Conservation (phyloP, 1,140 invertebrate genomes). For the Dendroctonus valens region DNA sequence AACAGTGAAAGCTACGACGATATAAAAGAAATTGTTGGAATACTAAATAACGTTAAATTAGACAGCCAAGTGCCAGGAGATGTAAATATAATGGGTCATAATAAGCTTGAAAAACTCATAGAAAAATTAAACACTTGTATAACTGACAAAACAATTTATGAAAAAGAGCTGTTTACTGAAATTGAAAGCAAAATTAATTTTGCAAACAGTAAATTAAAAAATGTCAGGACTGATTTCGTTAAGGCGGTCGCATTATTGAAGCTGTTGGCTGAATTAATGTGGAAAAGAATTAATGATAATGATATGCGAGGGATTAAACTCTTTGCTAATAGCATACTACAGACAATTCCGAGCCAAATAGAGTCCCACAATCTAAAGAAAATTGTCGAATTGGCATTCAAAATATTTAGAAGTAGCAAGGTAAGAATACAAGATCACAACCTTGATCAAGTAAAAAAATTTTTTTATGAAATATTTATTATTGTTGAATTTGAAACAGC, state of each 20-base stretch:
- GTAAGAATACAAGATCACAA: not conserved
- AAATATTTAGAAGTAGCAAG: not conserved
- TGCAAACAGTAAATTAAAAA: not conserved
- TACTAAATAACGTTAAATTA: not conserved
- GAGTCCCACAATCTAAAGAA: not conserved
- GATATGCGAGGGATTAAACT: slow-evolving; percentile 1
- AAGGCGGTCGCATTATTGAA: not conserved
- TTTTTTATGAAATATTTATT: not conserved
- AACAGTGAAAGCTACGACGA: not conserved
- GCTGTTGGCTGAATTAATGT: not conserved
- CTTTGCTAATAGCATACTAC: not conserved
- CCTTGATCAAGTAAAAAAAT: not conserved
- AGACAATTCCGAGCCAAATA: not conserved
- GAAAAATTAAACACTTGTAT: not conserved
- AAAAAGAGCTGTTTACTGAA: slow-evolving; percentile 2
- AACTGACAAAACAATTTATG: slow-evolving; percentile 9
- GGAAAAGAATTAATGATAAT: not conserved
- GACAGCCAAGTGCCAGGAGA: not conserved
- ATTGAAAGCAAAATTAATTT: not conserved
- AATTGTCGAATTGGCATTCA: not conserved
- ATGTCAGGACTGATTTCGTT: not conserved
- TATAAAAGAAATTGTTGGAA: not conserved
- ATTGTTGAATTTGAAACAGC: not conserved
- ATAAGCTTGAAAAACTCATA: not conserved
- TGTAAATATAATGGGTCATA: no score